Percentiles rank a stretch among this genome's conserved stretches.
Evolutionary conservation across 2,113 vertebrate genomes (phyloP).

Genomic region (Leuciscus idus): DNA sequence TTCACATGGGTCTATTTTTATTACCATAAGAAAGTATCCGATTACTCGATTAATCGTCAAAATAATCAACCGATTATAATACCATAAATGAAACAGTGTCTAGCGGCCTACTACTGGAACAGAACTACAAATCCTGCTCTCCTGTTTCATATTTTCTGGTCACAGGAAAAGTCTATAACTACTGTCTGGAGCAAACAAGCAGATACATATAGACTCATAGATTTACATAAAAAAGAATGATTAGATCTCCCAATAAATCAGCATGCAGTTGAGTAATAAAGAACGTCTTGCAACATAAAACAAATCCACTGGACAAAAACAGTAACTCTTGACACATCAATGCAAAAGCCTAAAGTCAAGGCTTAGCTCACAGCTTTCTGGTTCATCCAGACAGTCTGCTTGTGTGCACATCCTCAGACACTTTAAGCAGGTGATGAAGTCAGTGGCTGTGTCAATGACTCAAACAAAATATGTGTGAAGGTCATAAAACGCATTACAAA

Average conservation of each 20-base stretch:
- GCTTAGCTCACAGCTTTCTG: background rate
- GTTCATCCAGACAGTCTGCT: background rate
- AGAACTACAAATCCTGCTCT: background rate
- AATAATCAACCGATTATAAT: no score
- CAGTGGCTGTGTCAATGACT: background rate
- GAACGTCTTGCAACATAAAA: background rate
- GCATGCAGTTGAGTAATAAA: background rate
- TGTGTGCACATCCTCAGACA: background rate
- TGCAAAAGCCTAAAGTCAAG: background rate
- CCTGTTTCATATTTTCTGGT: background rate
- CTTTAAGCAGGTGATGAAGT: background rate
- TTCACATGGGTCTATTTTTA: no score
- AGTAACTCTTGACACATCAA: background rate
- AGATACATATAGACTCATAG: background rate
- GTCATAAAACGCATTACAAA: constrained; percentile 2
- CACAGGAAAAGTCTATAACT: background rate
- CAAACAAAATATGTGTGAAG: background rate
- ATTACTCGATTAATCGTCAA: no score
- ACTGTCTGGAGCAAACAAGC: background rate
- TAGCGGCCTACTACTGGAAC: background rate
- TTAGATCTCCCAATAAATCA: background rate
- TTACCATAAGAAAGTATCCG: no score
- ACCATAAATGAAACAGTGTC: background rate
- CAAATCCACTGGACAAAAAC: constrained; percentile 6
- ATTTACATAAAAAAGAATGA: background rate